Evolutionary conservation across 2,797 vertebrate species (phyloP).

Genomic region (Fistularia tabacaria): DNA sequence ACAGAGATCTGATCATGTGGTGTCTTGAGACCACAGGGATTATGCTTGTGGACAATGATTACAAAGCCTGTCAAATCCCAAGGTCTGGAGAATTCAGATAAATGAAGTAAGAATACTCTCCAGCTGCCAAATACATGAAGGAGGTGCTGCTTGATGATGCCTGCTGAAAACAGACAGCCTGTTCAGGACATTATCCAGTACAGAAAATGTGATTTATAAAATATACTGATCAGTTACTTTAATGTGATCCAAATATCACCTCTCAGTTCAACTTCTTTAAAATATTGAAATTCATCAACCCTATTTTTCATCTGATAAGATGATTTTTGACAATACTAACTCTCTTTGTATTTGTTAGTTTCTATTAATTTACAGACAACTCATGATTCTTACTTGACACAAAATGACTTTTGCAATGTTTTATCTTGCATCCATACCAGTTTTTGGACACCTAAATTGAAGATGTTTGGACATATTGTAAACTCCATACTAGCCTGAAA

Average conservation of each 20-base stretch:
- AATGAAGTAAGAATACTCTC: constrained; percentile 65
- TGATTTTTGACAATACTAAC: too few relatives aligned
- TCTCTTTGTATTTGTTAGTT: too few relatives aligned
- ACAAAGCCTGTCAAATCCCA: constrained; percentile 68
- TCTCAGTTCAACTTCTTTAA: background rate
- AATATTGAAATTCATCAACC: too few relatives aligned
- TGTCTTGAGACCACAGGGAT: constrained; percentile 61
- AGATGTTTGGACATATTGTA: too few relatives aligned
- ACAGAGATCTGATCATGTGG: constrained; percentile 42
- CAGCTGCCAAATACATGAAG: constrained; percentile 63
- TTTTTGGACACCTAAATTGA: too few relatives aligned
- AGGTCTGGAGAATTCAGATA: constrained; percentile 69
- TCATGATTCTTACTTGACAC: too few relatives aligned
- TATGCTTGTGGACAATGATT: constrained; percentile 70
- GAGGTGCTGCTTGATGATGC: constrained; percentile 61
- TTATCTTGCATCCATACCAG: too few relatives aligned
- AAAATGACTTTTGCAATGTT: too few relatives aligned
- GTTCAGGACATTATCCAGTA: constrained; percentile 57
- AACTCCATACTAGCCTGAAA: too few relatives aligned
- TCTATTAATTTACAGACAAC: too few relatives aligned
- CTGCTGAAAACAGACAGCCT: constrained; percentile 62
- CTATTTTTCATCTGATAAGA: too few relatives aligned
- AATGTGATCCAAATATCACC: constrained; percentile 39
- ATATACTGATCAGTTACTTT: constrained; percentile 66
- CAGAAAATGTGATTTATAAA: constrained; percentile 69